These are phyloP conservation scores for Perccottus glenii DNA, from an alignment of 2,113 vertebrate species.

Conservation along the genomic window DNA sequence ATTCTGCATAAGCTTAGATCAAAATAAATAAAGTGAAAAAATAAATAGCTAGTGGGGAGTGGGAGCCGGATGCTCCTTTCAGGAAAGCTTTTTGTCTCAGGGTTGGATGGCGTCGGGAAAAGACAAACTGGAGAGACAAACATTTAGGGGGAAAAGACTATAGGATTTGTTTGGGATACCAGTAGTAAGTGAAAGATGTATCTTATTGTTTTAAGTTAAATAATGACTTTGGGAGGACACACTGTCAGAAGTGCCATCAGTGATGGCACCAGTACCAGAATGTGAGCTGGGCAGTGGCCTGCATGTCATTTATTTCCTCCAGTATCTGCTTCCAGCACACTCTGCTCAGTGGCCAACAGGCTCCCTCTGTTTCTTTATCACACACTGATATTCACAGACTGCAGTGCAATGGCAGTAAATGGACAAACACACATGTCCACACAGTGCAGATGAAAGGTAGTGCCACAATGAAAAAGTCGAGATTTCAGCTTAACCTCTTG, in stretches of 20 bases:
- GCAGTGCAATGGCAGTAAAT: conserved; percentile 55
- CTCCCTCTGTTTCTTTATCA: conserved; percentile 77
- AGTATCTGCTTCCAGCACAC: conserved; percentile 75
- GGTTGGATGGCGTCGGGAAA: background rate
- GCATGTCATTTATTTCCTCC: conserved; percentile 67
- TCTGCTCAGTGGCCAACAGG: conserved; percentile 58
- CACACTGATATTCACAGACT: conserved; percentile 60
- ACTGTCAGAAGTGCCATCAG: conserved; percentile 58
- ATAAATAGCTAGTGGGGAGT: too few species aligned
- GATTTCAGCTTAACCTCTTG: conserved; percentile 73
- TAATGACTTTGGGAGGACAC: conserved; percentile 54
- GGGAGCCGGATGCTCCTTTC: too few species aligned
- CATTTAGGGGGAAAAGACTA: background rate
- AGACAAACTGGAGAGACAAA: background rate
- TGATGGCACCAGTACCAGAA: conserved; percentile 60
- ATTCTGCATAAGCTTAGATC: too few species aligned
- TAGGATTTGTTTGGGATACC: background rate
- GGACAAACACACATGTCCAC: conserved; percentile 40
- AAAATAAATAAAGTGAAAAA: too few species aligned
- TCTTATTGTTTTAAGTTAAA: conserved; percentile 40
- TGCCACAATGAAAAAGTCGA: conserved; percentile 55
- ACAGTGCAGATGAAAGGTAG: conserved; percentile 60
- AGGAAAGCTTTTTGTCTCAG: too few species aligned
- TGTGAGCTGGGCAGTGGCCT: conserved; percentile 59
- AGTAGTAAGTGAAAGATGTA: conserved; percentile 30